These are phyloP conservation scores for Tridacna crocea DNA, from an alignment of 2,888 invertebrate species.

Conservation along the genomic window DNA sequence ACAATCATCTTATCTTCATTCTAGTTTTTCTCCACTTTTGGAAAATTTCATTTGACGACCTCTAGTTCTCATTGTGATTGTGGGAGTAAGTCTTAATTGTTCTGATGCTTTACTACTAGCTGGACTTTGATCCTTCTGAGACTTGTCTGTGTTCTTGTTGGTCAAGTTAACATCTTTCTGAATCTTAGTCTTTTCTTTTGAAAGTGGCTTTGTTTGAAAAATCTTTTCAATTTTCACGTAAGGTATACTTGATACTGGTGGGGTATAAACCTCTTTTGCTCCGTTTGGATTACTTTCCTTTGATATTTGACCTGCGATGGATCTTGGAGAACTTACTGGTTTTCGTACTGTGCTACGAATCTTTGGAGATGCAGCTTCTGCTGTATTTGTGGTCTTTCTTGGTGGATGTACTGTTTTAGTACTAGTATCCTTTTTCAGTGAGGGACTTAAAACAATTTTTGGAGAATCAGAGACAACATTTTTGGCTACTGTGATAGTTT, in stretches of 20 bases:
- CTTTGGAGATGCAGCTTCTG: neutral
- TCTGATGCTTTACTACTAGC: neutral
- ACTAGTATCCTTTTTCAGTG: neutral
- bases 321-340: neutral
- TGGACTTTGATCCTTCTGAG: neutral
- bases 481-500: neutral
- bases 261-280: neutral
- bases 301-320: neutral
- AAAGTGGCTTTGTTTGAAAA: neutral
- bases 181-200: neutral
- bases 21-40: constrained; percentile 11
- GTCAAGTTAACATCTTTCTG: neutral
- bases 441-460: neutral
- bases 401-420: neutral
- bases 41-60: constrained; percentile 9
- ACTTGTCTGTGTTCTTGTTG: neutral
- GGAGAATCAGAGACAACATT: neutral
- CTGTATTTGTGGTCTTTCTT: neutral
- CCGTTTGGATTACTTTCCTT: neutral
- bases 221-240: neutral
- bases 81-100: neutral
- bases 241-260: neutral
- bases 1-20: neutral
- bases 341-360: neutral
- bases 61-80: neutral